Percentiles rank a stretch among this genome's conserved stretches.
Evolutionary conservation across 2,888 invertebrate species (phyloP).

Genomic region (Tenthredo amoena): DNA sequence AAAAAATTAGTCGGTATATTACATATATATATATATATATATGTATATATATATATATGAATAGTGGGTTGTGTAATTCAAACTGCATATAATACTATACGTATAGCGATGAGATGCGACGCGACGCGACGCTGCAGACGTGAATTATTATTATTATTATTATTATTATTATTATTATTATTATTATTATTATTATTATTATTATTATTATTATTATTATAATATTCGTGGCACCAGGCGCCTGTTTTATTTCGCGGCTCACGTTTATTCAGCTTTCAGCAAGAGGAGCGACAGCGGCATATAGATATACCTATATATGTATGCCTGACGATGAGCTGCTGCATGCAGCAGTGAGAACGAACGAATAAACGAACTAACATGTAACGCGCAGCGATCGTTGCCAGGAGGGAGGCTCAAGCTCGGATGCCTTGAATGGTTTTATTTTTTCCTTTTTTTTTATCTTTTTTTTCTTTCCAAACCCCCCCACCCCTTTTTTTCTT

Average conservation of each 20-base stretch:
- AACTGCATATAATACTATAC: background rate
- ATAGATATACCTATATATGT: background rate
- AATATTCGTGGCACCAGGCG: background rate
- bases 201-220: background rate
- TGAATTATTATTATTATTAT: background rate
- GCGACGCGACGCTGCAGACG: background rate
- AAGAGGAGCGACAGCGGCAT: background rate
- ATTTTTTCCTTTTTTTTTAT: background rate
- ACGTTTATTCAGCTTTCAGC: background rate
- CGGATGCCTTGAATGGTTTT: background rate
- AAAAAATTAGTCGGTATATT: background rate
- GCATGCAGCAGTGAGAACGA: slow-evolving; percentile 1
- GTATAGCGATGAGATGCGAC: background rate
- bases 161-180: background rate
- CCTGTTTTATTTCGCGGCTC: background rate
- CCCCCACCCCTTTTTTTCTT: background rate
- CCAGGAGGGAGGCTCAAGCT: background rate
- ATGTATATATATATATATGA: background rate
- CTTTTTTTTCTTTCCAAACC: background rate
- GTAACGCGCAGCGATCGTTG: background rate
- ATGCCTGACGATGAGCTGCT: background rate
- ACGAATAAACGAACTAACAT: background rate
- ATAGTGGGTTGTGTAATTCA: background rate
- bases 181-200: background rate
- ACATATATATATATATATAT: background rate